Evolutionary conservation across 2,113 vertebrate genomes (phyloP).

Genomic region (Pao palembangensis): DNA sequence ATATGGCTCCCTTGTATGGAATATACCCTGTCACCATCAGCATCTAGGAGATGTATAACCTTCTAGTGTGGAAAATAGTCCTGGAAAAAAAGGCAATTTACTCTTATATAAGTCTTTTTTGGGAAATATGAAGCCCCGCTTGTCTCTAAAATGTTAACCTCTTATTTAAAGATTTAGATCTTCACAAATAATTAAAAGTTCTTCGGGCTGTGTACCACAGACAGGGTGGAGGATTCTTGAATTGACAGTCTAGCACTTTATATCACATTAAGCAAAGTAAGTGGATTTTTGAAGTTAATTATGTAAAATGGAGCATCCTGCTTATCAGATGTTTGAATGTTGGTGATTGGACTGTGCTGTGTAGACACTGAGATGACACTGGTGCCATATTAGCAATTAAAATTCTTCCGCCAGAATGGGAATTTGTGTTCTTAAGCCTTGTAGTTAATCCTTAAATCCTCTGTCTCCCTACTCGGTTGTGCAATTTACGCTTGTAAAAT

Average conservation of each 20-base stretch:
- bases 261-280: background rate
- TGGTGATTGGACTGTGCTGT: background rate
- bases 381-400: slow-evolving; percentile 12
- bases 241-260: too few relatives aligned
- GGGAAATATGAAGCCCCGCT: too few relatives aligned
- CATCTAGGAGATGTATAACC: too few relatives aligned
- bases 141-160: too few relatives aligned
- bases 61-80: too few relatives aligned
- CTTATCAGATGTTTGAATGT: background rate
- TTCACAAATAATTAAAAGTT: too few relatives aligned
- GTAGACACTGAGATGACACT: slow-evolving; percentile 18
- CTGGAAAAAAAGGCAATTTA: background rate
- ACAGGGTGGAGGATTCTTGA: background rate
- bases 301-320: background rate
- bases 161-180: too few relatives aligned
- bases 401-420: background rate
- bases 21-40: too few relatives aligned
- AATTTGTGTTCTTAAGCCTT: slow-evolving; percentile 10
- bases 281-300: background rate
- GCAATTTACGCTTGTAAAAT: background rate
- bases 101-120: background rate
- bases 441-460: slow-evolving; percentile 12
- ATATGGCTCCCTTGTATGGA: too few relatives aligned
- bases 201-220: background rate
- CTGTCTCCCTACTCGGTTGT: background rate